These are phyloP conservation scores for Gallirallus australis DNA, from an alignment of 2,797 vertebrate genomes.

Conservation along the genomic window DNA sequence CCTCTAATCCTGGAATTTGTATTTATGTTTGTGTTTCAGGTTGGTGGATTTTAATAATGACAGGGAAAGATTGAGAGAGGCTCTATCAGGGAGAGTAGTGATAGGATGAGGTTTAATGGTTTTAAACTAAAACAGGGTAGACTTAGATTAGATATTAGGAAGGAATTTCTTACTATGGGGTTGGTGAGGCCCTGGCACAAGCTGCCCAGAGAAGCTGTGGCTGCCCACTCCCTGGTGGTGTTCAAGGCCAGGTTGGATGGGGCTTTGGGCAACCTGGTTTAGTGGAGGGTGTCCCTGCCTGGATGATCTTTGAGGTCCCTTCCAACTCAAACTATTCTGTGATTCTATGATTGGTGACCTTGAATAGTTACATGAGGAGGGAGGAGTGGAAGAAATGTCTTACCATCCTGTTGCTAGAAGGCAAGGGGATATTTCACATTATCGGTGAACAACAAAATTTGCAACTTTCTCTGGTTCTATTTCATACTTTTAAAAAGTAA, in stretches of 20 bases:
- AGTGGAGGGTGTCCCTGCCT: neutral
- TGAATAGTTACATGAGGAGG: neutral
- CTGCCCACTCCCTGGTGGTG: neutral
- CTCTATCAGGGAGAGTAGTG: neutral
- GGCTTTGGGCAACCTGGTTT: neutral
- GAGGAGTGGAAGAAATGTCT: neutral
- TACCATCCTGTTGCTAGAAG: neutral
- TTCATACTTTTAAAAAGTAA: neutral
- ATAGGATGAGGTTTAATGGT: neutral
- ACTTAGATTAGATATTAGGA: neutral
- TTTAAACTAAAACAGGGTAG: neutral
- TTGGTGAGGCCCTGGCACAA: neutral
- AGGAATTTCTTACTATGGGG: neutral
- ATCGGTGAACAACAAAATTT: neutral
- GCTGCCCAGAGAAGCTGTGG: neutral
- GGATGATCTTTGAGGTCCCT: neutral
- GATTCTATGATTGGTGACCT: neutral
- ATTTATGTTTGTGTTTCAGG: neutral
- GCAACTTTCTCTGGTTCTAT: neutral
- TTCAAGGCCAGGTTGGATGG: neutral
- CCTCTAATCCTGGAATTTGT: neutral
- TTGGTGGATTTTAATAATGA: neutral
- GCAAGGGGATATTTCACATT: neutral
- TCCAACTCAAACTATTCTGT: neutral
- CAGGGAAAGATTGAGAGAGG: neutral